phyloP scores from a whole-genome alignment of 2,888 invertebrate genomes.

The Platypus cylindrus region DNA sequence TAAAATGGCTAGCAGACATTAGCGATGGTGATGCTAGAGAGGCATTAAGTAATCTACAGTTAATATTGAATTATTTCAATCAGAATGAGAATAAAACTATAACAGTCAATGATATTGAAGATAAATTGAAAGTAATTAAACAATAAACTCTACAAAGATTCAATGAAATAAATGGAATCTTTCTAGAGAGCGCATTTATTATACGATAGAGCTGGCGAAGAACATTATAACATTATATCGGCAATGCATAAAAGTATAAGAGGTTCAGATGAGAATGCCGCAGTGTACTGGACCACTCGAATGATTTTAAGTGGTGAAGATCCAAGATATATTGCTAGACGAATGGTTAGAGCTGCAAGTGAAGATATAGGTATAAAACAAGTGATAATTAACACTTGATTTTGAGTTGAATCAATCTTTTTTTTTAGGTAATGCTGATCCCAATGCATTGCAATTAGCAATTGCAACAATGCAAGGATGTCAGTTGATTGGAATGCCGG shows the following conservation, averaged over 20 bases:
- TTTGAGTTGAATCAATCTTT: conserved; percentile 1
- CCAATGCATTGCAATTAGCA: conserved; percentile 51
- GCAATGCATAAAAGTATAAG: conserved; percentile 74
- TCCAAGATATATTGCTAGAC: conserved; percentile 61
- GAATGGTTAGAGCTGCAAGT: conserved; percentile 60
- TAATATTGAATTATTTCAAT: conserved; percentile 47
- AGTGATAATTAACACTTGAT: conserved; percentile 1
- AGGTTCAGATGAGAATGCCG: conserved; percentile 67
- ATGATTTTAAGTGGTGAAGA: conserved; percentile 72
- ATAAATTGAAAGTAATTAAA: conserved; percentile 50
- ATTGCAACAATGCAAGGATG: conserved; percentile 67
- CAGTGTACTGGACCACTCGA: conserved; percentile 70
- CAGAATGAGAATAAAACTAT: conserved; percentile 38
- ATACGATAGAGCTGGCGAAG: conserved; percentile 68
- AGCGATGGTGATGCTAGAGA: conserved; percentile 74
- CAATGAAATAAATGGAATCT: conserved; percentile 4
- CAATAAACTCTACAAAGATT: neutral
- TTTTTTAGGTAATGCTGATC: conserved; percentile 49
- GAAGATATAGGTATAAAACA: conserved; percentile 59
- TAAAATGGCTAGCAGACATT: conserved; percentile 59
- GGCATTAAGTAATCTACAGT: conserved; percentile 62
- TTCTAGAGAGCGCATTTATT: conserved; percentile 58
- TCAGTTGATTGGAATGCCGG: conserved; percentile 70
- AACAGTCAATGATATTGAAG: conserved; percentile 53
- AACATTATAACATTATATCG: conserved; percentile 72